A percentile compares a stretch with the other conserved stretches of the same genome.
phyloP scores from a whole-genome alignment of 2,797 vertebrate genomes.

The Scolopax rusticola region DNA sequence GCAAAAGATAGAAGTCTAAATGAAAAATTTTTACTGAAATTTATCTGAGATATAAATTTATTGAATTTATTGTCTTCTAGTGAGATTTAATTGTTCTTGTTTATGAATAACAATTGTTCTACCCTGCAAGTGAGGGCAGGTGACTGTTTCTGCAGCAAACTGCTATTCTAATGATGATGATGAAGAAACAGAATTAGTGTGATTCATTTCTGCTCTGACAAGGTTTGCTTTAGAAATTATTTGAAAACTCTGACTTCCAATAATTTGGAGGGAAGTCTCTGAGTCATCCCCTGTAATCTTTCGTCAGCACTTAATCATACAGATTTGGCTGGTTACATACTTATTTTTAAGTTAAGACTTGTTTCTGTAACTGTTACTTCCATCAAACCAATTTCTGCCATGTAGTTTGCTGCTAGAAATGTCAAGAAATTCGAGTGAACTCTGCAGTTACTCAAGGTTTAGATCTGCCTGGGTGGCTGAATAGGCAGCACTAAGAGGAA shows the following conservation, averaged over 20 bases:
- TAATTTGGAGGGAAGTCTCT: background rate
- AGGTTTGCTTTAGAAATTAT: background rate
- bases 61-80: background rate
- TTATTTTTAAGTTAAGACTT: background rate
- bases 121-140: background rate
- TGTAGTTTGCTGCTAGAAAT: background rate
- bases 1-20: background rate
- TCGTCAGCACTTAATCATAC: background rate
- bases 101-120: background rate
- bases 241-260: background rate
- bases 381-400: background rate
- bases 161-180: background rate
- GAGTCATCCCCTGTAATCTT: background rate
- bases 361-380: background rate
- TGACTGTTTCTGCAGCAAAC: background rate
- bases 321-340: background rate
- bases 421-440: background rate
- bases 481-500: background rate
- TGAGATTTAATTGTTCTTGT: background rate
- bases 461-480: background rate
- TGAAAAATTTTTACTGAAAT: background rate
- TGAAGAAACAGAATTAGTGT: background rate
- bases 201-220: background rate
- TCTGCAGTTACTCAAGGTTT: accelerated
- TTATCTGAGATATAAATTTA: background rate